phyloP scores from a whole-genome alignment of 2,113 vertebrate genomes.

The Clinocottus analis region DNA sequence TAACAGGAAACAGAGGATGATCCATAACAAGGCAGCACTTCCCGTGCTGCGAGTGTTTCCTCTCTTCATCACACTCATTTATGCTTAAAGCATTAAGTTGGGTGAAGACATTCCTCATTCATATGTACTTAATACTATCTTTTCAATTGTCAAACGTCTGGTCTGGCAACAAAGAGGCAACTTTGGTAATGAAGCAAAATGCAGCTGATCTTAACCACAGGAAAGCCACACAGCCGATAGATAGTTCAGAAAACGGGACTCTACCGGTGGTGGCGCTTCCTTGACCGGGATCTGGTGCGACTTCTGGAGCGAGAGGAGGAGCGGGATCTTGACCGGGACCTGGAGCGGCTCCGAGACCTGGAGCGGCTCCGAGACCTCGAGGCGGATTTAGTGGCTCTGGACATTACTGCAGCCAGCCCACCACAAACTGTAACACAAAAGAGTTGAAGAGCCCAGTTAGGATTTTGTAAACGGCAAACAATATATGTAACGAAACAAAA shows the following conservation, averaged over 20 bases:
- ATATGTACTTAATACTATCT: neutral
- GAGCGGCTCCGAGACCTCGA: conserved; percentile 93
- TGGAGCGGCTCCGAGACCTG: conserved; percentile 84
- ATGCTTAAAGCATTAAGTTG: neutral
- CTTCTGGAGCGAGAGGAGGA: conserved; percentile 93
- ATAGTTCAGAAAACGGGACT: neutral
- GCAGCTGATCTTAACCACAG: neutral
- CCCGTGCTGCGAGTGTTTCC: conserved; percentile 14
- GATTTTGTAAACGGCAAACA: neutral
- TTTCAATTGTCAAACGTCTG: neutral
- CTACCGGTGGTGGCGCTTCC: conserved; percentile 94
- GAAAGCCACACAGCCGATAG: neutral
- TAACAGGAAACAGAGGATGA: neutral
- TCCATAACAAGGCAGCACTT: neutral
- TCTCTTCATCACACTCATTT: conserved; percentile 13
- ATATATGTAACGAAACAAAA: neutral
- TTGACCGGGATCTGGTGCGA: conserved; percentile 87
- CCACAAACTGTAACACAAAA: conserved; percentile 74
- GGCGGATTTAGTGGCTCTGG: conserved; percentile 92
- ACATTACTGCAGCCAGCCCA: conserved; percentile 85
- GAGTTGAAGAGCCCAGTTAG: conserved; percentile 15
- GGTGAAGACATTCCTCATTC: neutral
- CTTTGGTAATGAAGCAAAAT: conserved; percentile 11
- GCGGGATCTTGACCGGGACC: conserved; percentile 85
- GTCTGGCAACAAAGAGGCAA: neutral